Percentiles rank a stretch among this genome's conserved stretches.
phyloP scores from a whole-genome alignment of 2,113 vertebrate genomes.

The Struthidea cinerea region DNA sequence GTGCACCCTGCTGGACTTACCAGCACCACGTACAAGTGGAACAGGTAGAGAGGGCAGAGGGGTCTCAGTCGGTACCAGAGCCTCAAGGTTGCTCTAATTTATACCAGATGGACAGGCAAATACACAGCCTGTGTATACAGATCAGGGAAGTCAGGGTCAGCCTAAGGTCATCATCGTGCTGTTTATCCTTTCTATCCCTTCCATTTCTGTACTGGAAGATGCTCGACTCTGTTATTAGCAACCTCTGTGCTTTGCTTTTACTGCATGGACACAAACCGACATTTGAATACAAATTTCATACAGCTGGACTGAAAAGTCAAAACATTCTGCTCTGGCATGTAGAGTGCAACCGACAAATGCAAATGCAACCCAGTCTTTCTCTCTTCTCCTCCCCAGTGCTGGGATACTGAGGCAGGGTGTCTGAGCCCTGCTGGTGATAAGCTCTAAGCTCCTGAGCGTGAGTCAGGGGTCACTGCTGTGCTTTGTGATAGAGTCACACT shows the following conservation, averaged over 20 bases:
- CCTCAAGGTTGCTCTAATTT: background rate
- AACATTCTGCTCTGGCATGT: background rate
- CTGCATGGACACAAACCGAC: background rate
- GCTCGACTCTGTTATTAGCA: background rate
- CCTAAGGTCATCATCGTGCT: background rate
- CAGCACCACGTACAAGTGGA: rapidly evolving
- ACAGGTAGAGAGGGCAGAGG: background rate
- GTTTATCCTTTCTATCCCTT: background rate
- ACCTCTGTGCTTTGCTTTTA: background rate
- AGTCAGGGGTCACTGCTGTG: background rate
- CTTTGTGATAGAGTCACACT: background rate
- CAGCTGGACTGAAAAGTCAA: background rate
- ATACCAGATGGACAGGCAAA: background rate
- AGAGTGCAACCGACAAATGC: background rate
- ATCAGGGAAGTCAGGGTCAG: background rate
- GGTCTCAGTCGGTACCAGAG: background rate
- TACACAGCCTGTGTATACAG: background rate
- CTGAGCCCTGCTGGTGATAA: background rate
- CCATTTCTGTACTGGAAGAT: background rate
- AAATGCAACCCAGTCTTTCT: background rate
- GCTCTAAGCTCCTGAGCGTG: background rate
- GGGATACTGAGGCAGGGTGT: background rate
- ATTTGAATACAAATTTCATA: background rate
- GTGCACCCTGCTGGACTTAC: background rate
- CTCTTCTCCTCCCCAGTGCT: background rate